Evolutionary conservation across 2,113 vertebrate species (phyloP).

Genomic region (Chroicocephalus ridibundus): DNA sequence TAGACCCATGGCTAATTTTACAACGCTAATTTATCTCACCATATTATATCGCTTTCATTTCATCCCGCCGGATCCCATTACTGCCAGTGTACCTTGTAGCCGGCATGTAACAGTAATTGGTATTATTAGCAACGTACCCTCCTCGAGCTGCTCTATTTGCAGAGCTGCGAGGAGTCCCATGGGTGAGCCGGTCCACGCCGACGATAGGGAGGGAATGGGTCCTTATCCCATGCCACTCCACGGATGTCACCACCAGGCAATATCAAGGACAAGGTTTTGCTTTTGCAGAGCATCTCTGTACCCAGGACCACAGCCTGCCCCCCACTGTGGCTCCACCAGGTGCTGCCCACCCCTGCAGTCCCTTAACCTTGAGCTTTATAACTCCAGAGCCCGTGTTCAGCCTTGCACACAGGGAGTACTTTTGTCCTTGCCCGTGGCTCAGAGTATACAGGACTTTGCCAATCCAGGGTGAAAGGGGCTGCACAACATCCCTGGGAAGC

Average conservation of each 20-base stretch:
- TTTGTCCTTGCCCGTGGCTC: not conserved
- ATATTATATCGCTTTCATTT: slow-evolving; percentile 64
- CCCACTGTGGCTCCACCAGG: not conserved
- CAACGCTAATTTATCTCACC: slow-evolving; percentile 67
- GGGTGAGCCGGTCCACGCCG: not conserved
- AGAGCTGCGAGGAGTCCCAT: not conserved
- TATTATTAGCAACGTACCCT: slow-evolving; percentile 43
- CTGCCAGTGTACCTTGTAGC: slow-evolving; percentile 60
- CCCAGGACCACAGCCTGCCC: not conserved
- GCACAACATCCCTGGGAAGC: not conserved
- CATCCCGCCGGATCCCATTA: slow-evolving; percentile 62
- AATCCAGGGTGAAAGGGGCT: not conserved
- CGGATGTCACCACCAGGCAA: accelerated
- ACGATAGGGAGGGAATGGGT: not conserved
- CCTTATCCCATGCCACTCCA: not conserved
- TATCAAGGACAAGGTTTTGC: not conserved
- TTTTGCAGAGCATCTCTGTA: not conserved
- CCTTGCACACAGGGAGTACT: not conserved
- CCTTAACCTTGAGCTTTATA: not conserved
- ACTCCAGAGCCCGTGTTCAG: not conserved
- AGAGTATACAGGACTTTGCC: not conserved
- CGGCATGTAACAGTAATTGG: slow-evolving; percentile 64
- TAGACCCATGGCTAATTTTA: slow-evolving; percentile 70
- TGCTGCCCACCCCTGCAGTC: accelerated
- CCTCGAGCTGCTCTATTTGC: slow-evolving; percentile 30